Evolutionary conservation across 2,888 invertebrate species (phyloP).

Genomic region (Anthrax anthrax): DNA sequence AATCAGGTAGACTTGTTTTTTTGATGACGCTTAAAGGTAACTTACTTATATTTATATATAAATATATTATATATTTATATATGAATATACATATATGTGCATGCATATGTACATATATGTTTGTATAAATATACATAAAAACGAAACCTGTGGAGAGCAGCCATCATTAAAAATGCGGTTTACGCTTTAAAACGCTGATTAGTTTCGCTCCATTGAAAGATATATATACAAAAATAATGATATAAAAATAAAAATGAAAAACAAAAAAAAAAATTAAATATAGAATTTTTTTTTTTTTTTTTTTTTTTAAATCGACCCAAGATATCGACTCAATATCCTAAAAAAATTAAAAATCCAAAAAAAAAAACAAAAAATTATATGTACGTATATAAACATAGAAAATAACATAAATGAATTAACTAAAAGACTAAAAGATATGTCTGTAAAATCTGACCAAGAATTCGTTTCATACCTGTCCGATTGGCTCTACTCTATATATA

Average conservation of each 20-base stretch:
- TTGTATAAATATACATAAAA: constrained; percentile 5
- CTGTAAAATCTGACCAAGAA: no score
- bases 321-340: not conserved
- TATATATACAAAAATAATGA: constrained; percentile 2
- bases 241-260: no score
- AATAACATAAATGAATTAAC: no score
- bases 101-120: no score
- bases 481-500: not conserved
- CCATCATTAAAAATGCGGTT: constrained; percentile 16
- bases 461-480: not conserved
- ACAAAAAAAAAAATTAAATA: no score
- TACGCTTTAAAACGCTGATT: constrained; percentile 16
- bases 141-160: constrained; percentile 11
- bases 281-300: no score
- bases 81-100: no score
- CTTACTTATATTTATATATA: no score
- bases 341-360: no score
- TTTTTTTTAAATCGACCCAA: not conserved
- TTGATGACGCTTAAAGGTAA: not conserved
- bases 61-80: no score
- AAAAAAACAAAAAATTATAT: not conserved
- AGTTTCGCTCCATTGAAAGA: constrained; percentile 12
- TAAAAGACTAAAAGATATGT: no score
- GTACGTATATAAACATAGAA: not conserved
- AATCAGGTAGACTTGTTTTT: constrained; percentile 5